These are phyloP conservation scores for Anoplopoma fimbria DNA, from an alignment of 2,113 vertebrate species.

Conservation along the genomic window DNA sequence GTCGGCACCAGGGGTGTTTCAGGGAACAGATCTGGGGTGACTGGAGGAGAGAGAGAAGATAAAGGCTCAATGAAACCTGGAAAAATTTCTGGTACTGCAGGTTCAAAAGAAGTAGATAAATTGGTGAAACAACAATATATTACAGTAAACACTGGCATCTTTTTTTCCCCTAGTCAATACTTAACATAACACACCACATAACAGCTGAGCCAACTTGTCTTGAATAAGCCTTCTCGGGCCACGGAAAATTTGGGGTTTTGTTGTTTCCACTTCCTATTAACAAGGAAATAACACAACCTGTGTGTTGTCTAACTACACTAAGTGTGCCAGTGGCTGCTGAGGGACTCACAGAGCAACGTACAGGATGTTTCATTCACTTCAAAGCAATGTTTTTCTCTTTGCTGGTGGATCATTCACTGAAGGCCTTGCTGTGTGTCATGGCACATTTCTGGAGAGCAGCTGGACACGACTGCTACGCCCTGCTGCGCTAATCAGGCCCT, in stretches of 20 bases:
- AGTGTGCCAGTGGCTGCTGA: slow-evolving; percentile 35
- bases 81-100: background rate
- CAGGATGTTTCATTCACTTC: slow-evolving; percentile 55
- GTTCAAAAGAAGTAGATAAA: background rate
- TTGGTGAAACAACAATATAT: background rate
- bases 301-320: background rate
- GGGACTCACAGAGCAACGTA: slow-evolving; percentile 40
- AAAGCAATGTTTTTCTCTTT: slow-evolving; percentile 23
- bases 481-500: slow-evolving; percentile 59
- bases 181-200: background rate
- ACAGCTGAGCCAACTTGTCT: background rate
- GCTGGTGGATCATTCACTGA: slow-evolving; percentile 45
- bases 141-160: background rate
- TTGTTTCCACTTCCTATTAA: background rate
- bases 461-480: slow-evolving; percentile 47
- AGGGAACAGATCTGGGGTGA: slow-evolving; percentile 81
- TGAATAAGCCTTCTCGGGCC: background rate
- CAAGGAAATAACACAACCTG: slow-evolving; percentile 33
- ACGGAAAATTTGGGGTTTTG: background rate
- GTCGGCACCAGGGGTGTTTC: slow-evolving; percentile 77
- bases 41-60: slow-evolving; percentile 60
- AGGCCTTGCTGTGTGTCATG: slow-evolving; percentile 52
- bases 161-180: background rate
- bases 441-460: slow-evolving; percentile 66
- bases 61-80: background rate